Conservation (phyloP, 2,113 vertebrate species). For the Ictidomys tridecemlineatus region DNA sequence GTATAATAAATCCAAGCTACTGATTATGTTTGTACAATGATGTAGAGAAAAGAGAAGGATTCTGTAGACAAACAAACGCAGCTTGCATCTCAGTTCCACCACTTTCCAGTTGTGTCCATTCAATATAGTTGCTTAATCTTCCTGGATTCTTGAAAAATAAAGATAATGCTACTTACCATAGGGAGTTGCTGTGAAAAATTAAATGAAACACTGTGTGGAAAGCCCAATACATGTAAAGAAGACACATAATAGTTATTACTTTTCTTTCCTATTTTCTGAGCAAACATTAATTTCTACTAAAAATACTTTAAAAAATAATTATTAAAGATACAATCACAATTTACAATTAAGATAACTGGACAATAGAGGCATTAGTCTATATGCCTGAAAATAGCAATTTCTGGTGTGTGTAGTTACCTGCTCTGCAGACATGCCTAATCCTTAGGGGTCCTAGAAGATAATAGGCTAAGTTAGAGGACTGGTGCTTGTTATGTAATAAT, state of each 20-base stretch:
- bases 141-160: background rate
- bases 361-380: background rate
- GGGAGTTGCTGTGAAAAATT: background rate
- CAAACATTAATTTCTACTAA: constrained; percentile 5
- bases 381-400: background rate
- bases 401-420: background rate
- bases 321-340: background rate
- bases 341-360: background rate
- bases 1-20: background rate
- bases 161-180: background rate
- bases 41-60: background rate
- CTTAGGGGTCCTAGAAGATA: background rate
- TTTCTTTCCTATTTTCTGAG: background rate
- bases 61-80: background rate
- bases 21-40: background rate
- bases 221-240: background rate
- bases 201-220: background rate
- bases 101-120: background rate
- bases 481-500: background rate
- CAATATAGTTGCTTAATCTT: background rate
- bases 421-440: background rate
- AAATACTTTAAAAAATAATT: background rate
- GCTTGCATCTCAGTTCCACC: background rate
- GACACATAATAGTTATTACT: background rate
- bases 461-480: background rate